Evolutionary conservation across 2,888 invertebrate genomes (phyloP), one percentile per base, ranked within the genome.

Genomic region (Linyphia triangularis): DNA sequence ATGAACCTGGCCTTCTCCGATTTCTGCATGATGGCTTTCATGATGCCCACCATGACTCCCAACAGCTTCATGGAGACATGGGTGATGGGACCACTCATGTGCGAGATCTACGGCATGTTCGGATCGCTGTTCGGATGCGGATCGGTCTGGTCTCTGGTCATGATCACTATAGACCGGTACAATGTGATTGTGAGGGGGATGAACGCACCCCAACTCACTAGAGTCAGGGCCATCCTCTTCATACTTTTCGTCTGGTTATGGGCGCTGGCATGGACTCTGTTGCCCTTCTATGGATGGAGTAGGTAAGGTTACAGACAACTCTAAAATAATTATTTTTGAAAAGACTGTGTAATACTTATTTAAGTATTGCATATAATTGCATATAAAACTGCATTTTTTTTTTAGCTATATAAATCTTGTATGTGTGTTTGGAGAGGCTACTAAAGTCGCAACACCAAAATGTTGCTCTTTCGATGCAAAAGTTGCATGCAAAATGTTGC

Each of bases 61-160:
- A 97, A 96, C 93, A 96, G 97, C 92, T 96, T 96, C 92, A 94
- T 96, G 91, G 96, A 96, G 91, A 95, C 94, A 2, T 95, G 95
- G 95, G 93, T 94, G 13, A 93, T 91, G 95, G 95, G 96, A 91
- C 95, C 97, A 63, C 93, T 97, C 81, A 95, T 96, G 93, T 98
- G 98, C 93, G 79, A 84, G 37, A 30, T 89, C n/a, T 89, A 89
- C 24, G 89, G 89, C 24, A 89, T 89, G 89, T 28, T 78, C 79
- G 98, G 98, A 43, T 98, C 97, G 51, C 94, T 97, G 85, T 97
- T 96, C 92, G 98, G 98, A 86, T 96, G 97, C 92, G 95, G 95
- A 91, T 97, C 97, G 85, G 98, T 98, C 92, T 97, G 97, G 96
- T 96, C 97, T 40, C 97, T 98, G 96, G 96, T 96, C n/a, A 95